These are phyloP conservation scores for Drosophila tsacasi DNA, from an alignment of 1,140 invertebrate species.

Conservation along the genomic window DNA sequence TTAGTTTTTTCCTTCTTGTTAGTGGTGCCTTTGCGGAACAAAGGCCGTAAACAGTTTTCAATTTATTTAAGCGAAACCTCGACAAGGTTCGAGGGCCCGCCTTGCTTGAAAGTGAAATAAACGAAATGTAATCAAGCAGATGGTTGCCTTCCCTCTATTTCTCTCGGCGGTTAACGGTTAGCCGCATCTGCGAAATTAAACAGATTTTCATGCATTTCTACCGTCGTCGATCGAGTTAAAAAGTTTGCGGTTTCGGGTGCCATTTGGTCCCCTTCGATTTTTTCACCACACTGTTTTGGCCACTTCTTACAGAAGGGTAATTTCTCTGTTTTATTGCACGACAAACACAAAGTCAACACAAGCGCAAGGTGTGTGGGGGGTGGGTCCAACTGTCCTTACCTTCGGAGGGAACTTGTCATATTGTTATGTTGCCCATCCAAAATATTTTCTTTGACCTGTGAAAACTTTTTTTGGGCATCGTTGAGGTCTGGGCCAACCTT, in stretches of 20 bases:
- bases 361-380: conserved; percentile 21
- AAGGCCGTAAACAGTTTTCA: conserved; percentile 64
- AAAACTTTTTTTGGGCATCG: conserved; percentile 73
- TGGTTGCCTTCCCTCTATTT: conserved; percentile 38
- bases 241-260: conserved; percentile 49
- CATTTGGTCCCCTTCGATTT: conserved; percentile 20
- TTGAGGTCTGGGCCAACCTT: conserved; percentile 27
- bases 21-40: conserved; percentile 37
- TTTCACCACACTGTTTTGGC: background rate
- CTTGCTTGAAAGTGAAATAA: conserved; percentile 24
- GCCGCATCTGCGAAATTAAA: conserved; percentile 63
- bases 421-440: conserved; percentile 50
- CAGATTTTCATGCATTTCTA: conserved; percentile 53
- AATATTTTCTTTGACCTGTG: conserved; percentile 79
- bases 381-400: conserved; percentile 33
- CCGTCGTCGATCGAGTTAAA: conserved; percentile 44
- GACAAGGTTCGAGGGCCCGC: conserved; percentile 14
- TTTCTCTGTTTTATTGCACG: conserved; percentile 47
- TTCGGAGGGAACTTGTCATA: conserved; percentile 61
- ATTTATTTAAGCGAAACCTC: conserved; percentile 69
- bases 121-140: conserved; percentile 75
- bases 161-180: conserved; percentile 35
- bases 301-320: conserved; percentile 29
- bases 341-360: conserved; percentile 33
- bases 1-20: conserved; percentile 52